Conservation (phyloP, 2,113 vertebrate genomes). For the Silurus asotus region DNA sequence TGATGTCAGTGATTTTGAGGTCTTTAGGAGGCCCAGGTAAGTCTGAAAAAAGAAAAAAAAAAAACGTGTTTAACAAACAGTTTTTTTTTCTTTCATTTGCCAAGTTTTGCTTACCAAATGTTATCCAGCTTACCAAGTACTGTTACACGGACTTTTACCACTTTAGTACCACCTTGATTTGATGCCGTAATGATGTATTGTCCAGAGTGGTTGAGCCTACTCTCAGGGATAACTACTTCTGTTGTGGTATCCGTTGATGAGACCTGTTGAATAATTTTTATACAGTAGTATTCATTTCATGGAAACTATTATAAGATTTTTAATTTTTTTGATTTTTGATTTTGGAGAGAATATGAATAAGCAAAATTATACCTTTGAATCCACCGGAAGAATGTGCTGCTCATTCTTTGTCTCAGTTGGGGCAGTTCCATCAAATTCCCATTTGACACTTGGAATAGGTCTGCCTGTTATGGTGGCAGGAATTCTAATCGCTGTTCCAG, state of each 20-base stretch:
- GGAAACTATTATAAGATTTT: not conserved
- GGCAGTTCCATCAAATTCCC: slow-evolving; percentile 92
- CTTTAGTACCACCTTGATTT: slow-evolving; percentile 92
- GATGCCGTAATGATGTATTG: slow-evolving; percentile 91
- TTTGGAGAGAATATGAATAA: slow-evolving; percentile 3
- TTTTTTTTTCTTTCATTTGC: not conserved
- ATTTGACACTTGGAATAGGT: slow-evolving; percentile 87
- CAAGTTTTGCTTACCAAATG: not conserved
- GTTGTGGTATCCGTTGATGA: slow-evolving; percentile 83
- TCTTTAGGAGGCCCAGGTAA: slow-evolving; percentile 89
- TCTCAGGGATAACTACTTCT: slow-evolving; percentile 78
- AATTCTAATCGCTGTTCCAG: slow-evolving; percentile 85
- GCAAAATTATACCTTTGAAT: slow-evolving; percentile 80
- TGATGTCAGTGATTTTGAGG: slow-evolving; percentile 91
- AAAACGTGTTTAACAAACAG: not conserved
- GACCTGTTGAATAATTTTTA: slow-evolving; percentile 70
- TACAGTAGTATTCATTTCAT: not conserved
- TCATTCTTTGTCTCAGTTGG: slow-evolving; percentile 87
- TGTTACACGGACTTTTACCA: slow-evolving; percentile 83
- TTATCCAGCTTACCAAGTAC: slow-evolving; percentile 81
- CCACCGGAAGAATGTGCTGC: slow-evolving; percentile 85
- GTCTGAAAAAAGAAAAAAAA: slow-evolving; percentile 70
- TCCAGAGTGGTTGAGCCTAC: slow-evolving; percentile 86
- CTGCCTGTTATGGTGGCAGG: slow-evolving; percentile 83
- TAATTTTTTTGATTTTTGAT: not conserved